phyloP scores from a whole-genome alignment of 1,140 invertebrate species.

The Glomeris maerens region DNA sequence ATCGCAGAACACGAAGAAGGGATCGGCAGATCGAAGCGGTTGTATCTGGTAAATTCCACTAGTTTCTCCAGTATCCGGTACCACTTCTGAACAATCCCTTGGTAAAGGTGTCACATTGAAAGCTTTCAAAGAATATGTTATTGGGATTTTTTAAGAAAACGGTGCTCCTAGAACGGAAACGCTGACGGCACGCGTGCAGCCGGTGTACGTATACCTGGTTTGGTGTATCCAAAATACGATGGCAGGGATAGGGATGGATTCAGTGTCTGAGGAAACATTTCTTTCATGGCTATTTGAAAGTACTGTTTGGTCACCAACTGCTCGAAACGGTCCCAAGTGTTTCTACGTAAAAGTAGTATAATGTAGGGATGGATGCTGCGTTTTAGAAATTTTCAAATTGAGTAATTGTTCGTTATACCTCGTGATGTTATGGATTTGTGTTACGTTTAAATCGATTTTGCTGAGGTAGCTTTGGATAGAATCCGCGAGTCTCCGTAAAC shows the following conservation, averaged over 20 bases:
- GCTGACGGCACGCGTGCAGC: too few relatives aligned
- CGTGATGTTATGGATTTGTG: slow-evolving; percentile 19
- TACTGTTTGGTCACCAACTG: slow-evolving; percentile 12
- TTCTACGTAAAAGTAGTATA: slow-evolving; percentile 9
- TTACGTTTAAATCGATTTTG: slow-evolving; percentile 16
- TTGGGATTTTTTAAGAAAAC: slow-evolving; percentile 10
- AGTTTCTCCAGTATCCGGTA: slow-evolving; percentile 17
- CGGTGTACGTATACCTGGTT: background rate
- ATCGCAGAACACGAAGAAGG: slow-evolving; percentile 47
- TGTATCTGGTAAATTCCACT: slow-evolving; percentile 31
- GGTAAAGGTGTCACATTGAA: slow-evolving; percentile 13
- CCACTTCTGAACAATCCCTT: slow-evolving; percentile 24
- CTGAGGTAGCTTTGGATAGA: slow-evolving; percentile 3
- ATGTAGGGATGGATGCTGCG: background rate
- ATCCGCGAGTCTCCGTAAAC: background rate
- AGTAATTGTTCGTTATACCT: slow-evolving; percentile 13
- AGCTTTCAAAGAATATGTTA: background rate
- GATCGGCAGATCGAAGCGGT: slow-evolving; percentile 21
- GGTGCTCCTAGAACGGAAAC: background rate
- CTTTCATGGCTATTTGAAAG: slow-evolving; percentile 5
- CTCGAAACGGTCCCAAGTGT: background rate
- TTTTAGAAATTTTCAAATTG: background rate
- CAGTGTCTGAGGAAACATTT: background rate
- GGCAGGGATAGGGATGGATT: background rate
- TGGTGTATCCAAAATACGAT: background rate